These are phyloP conservation scores for Aselliscus stoliczkanus DNA, from an alignment of 2,797 vertebrate genomes.

Conservation along the genomic window DNA sequence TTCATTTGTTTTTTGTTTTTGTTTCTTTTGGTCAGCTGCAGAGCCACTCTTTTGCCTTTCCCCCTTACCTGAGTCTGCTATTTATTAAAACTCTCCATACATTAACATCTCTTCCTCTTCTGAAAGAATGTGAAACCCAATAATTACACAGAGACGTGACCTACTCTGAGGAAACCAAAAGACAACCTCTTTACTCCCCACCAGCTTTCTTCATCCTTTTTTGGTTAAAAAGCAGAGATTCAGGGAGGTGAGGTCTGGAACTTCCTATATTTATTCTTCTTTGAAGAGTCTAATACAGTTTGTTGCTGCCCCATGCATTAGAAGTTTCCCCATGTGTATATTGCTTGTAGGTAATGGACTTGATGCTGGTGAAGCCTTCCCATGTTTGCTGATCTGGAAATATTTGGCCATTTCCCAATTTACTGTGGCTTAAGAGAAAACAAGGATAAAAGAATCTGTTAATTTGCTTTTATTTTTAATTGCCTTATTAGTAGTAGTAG, in stretches of 20 bases:
- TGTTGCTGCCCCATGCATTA: background rate
- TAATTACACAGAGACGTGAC: conserved; percentile 53
- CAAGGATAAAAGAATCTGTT: background rate
- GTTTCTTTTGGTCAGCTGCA: background rate
- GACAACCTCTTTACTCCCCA: background rate
- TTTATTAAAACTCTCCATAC: background rate
- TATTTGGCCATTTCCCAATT: background rate
- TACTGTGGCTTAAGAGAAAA: background rate
- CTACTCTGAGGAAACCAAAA: conserved; percentile 56
- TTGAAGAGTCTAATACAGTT: background rate
- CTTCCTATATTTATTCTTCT: background rate
- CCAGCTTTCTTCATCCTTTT: conserved; percentile 13
- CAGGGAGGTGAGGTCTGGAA: background rate
- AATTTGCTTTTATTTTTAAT: conserved; percentile 39
- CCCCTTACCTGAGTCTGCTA: background rate
- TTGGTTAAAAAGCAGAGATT: conserved; percentile 33
- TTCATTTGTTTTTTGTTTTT: background rate
- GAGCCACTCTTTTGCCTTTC: background rate
- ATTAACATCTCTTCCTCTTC: conserved; percentile 21
- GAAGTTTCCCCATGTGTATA: background rate
- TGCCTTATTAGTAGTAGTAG: too few relatives aligned
- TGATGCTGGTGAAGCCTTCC: background rate
- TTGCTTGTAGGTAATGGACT: background rate
- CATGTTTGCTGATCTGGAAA: background rate
- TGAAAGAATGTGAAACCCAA: conserved; percentile 42